Base-by-base conservation (phyloP, 2,113 vertebrate species). In the Entomyzon cyanotis region DNA sequence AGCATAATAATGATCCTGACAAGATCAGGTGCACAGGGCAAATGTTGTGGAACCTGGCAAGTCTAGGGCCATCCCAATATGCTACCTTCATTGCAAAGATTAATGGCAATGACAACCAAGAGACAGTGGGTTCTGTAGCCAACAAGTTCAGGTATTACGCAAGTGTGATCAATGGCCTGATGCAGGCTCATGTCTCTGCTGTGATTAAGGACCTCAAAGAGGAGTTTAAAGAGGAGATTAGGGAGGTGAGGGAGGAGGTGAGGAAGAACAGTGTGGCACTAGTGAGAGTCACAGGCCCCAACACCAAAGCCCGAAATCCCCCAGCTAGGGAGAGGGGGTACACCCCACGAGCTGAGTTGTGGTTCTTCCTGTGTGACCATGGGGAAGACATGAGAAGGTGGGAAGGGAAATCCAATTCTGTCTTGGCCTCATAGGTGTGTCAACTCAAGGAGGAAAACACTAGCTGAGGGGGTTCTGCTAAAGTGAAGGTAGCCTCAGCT, bases 401-500 rank as follows among this genome's bases (percentile, higher is more conserved):
- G 46, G 20, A 35, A 71, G 15, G 46, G 21, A 71, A 83, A 37
- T 4, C 16, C 8, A 13, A 25, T 31, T 52, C 56, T 71, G 67
- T 11, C 56, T 46, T 44, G 21, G 31, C 56, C 52, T 46, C 20
- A 12, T 0, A 0, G 67, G 10, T 44, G 5, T 0, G 0, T 25
- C 3, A 83, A 1, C 2, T 83, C 5, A 3, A 50, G 12, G 37
- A 25, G 56, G 10, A 4, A 31, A 24, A 17, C 25, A 16, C 10
- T 20, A 10, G 42, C 25, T 0, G 0, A 24, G 25, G 12, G 24
- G 2, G 7, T 24, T 24, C 20, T 2, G 2, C 10, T 4, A 16
- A 30, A 24, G 42, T 35, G 37, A 60, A 42, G 12, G 37, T 11
- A 42, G 35, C 46, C 5, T 24, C 46, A 52, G 5, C 10, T 10